These are phyloP conservation scores for Hybos culiciformis DNA, from an alignment of 2,888 invertebrate genomes.

Conservation along the genomic window DNA sequence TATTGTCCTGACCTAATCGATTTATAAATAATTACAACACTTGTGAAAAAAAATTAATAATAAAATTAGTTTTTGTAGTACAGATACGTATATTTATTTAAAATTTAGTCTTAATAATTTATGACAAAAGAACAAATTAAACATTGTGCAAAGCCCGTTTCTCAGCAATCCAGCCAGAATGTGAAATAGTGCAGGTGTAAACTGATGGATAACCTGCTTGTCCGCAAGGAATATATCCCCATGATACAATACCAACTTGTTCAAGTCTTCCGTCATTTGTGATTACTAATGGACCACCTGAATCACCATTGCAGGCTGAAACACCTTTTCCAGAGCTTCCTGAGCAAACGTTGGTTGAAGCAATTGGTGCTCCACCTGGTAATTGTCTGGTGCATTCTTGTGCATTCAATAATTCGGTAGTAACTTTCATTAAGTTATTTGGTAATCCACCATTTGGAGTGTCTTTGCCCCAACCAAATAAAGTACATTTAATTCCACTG, in stretches of 20 bases:
- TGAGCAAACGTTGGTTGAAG: constrained; percentile 22
- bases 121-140: no score
- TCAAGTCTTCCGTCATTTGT: constrained; percentile 3
- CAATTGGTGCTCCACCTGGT: constrained; percentile 18
- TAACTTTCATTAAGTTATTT: constrained; percentile 22
- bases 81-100: no score
- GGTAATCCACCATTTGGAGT: constrained; percentile 19
- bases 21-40: no score
- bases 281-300: constrained; percentile 29
- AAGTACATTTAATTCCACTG: constrained; percentile 7
- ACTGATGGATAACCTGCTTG: constrained; percentile 31
- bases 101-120: no score
- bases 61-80: no score
- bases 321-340: constrained; percentile 32
- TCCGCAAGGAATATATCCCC: constrained; percentile 37
- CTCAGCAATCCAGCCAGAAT: constrained; percentile 24
- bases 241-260: constrained; percentile 37
- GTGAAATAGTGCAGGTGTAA: constrained; percentile 28
- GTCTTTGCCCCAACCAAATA: constrained; percentile 26
- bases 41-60: no score
- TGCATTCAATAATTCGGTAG: no score
- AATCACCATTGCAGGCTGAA: constrained; percentile 36
- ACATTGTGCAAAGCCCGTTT: constrained; percentile 7
- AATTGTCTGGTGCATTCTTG: constrained; percentile 18
- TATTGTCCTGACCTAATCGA: no score